phyloP scores from a whole-genome alignment of 2,888 invertebrate genomes.

The Himalopsyche kuldschensis region DNA sequence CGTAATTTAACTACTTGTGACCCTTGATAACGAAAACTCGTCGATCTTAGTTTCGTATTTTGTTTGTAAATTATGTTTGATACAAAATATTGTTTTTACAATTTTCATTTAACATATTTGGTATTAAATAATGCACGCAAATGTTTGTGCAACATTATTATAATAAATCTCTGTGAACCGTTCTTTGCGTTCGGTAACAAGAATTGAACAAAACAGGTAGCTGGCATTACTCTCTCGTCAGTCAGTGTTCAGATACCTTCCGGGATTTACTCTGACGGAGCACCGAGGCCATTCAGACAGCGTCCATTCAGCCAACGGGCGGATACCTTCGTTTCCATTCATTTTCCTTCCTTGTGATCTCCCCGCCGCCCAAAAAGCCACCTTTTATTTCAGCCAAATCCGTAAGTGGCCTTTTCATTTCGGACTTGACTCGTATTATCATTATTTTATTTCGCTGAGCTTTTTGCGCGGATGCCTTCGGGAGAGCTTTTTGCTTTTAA shows the following conservation, averaged over 20 bases:
- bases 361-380: constrained; percentile 24
- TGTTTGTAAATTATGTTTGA: too few relatives aligned
- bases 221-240: not conserved
- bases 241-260: not conserved
- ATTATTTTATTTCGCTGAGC: not conserved
- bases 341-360: not conserved
- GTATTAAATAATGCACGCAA: too few relatives aligned
- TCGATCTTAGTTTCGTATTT: too few relatives aligned
- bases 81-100: too few relatives aligned
- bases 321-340: not conserved
- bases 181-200: not conserved
- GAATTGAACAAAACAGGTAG: not conserved
- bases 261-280: not conserved
- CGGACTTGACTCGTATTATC: not conserved
- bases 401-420: constrained; percentile 26
- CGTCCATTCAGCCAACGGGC: not conserved
- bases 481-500: not conserved
- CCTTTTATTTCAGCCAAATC: constrained; percentile 27
- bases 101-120: too few relatives aligned
- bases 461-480: not conserved
- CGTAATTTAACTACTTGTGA: too few relatives aligned
- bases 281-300: not conserved
- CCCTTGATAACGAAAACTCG: too few relatives aligned
- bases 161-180: not conserved
- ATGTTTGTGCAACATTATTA: too few relatives aligned